Evolutionary conservation across 2,888 invertebrate genomes (phyloP), one percentile per base, ranked within the genome.

Genomic region (Sylvicola cinctus): DNA sequence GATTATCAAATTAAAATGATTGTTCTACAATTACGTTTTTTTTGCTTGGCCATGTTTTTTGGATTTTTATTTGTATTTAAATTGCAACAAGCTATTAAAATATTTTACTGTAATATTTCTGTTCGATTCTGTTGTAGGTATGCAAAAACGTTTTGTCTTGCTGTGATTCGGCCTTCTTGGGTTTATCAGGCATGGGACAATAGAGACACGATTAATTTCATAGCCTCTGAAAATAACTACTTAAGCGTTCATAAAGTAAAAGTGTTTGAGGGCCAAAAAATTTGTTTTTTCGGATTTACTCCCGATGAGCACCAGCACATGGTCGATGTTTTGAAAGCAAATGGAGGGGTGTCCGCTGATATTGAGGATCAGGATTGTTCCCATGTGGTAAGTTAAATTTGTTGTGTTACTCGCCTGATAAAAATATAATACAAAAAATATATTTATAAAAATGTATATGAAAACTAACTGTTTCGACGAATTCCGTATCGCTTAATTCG

Each of bases 221-320:
- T 64, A 46, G 83, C 84, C 40, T 72, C 70, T 26, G 68, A 72
- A 43, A 75, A 78, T 39, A 62, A 66, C 37, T 63, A 78, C 50
- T 62, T 72, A 45, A 75, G 66, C 45, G 64, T 70, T 43, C 74
- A 78, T 61, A 79, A 77, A 49, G 54, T 91, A 43, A 83, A 78
- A 56, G 84, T 85, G 36, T 91, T 93, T 54, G 76, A 78, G 53
- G 85, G 85, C 17, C 76, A 83, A 37, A 70, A 73, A 47, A 74
- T 93, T 32, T 80, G 81, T 55, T 90, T 93, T 56, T 67, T 79
- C 48, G 91, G 91, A 5, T 93, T 93, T 60, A 72, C 81, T 3
- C 74, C 74, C 39, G 87, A 88, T 46, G 93, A 93, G 57, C 75
- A 78, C 50, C 72, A 72, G 49, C 88, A 91, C 53, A 91, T 93